phyloP scores from a whole-genome alignment of 1,140 invertebrate species.

The Thrips palmi region DNA sequence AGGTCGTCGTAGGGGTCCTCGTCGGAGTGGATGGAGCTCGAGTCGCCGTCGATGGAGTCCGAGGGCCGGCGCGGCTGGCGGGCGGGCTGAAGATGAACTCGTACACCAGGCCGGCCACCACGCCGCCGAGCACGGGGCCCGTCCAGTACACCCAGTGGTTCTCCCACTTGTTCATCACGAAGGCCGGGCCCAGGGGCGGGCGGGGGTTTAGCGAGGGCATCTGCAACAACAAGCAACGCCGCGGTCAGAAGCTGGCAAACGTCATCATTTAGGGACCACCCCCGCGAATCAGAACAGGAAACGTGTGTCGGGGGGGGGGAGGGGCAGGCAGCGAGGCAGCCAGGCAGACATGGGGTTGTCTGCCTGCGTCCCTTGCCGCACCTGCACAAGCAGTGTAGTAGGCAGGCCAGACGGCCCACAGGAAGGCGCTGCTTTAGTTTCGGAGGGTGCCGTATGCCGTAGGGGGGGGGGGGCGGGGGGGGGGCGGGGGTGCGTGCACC shows the following conservation, averaged over 20 bases:
- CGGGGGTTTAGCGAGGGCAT: slow-evolving; percentile 79
- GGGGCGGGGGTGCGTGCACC: too few species aligned
- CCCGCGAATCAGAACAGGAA: not conserved
- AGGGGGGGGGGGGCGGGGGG: too few species aligned
- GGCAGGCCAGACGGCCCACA: too few species aligned
- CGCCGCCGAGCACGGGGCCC: slow-evolving; percentile 63
- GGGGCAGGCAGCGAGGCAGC: too few species aligned
- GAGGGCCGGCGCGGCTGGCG: slow-evolving; percentile 31
- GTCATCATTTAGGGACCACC: not conserved
- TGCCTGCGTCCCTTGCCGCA: too few species aligned
- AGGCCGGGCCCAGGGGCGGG: slow-evolving; percentile 69
- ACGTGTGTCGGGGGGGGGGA: not conserved
- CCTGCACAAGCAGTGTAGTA: too few species aligned
- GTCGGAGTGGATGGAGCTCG: slow-evolving; percentile 53
- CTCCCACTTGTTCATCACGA: slow-evolving; percentile 75
- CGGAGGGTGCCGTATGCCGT: too few species aligned
- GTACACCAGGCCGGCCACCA: slow-evolving; percentile 61
- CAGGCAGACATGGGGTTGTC: too few species aligned
- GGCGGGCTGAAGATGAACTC: slow-evolving; percentile 61
- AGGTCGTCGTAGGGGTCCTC: slow-evolving; percentile 63
- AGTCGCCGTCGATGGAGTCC: slow-evolving; percentile 49
- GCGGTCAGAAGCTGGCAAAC: not conserved
- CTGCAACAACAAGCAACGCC: slow-evolving; percentile 26
- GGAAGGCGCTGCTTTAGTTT: too few species aligned
- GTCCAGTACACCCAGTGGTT: slow-evolving; percentile 90